Evolutionary conservation across 2,113 vertebrate genomes (phyloP), one percentile per base, ranked within the genome.

Genomic region (Peromyscus polionotus): DNA sequence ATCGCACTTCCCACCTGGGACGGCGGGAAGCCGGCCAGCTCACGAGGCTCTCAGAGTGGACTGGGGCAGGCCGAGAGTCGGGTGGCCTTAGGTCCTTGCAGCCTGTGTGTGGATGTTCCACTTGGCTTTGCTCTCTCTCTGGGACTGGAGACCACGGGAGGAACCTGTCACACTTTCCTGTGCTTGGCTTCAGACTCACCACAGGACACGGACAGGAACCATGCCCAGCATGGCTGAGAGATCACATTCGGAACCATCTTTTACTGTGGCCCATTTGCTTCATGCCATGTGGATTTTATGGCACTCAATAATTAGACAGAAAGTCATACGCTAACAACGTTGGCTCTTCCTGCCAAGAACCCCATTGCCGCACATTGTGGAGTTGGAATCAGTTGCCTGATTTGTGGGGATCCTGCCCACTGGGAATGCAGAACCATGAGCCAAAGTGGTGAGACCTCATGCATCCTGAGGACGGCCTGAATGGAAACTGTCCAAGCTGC

Each of bases 341-440:
- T 65, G 36, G 73, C 83, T 28, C 90, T 97, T 97, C 94, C 91
- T 96, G 97, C 97, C 94, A 97, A 97, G 93, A 92, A 90, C 95
- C 94, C 93, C 89, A 92, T 96, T 97, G 95, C 85, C 93, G 94
- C 84, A 96, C 97, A 94, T 98, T 96, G 88, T 33, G 94, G 93
- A 92, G 97, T 97, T 92, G 96, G 97, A 96, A 87, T 97, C 88
- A 33, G 81, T 91, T 97, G 97, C 61, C 93, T 98, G 96, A 93
- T 96, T 98, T 96, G 90, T 61, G 94, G 94, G 93, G 97, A 76
- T 95, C 94, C 95, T 94, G 22, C 96, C 97, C 95, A 24, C 90
- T 87, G 97, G 97, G 97, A 98, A 96, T 13, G 51, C 73, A 68
- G 94, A 97, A 68, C 88, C 77, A 9, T 67, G 80, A 94, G 97